phyloP scores from a whole-genome alignment of 2,113 vertebrate genomes.

The Talpa occidentalis region DNA sequence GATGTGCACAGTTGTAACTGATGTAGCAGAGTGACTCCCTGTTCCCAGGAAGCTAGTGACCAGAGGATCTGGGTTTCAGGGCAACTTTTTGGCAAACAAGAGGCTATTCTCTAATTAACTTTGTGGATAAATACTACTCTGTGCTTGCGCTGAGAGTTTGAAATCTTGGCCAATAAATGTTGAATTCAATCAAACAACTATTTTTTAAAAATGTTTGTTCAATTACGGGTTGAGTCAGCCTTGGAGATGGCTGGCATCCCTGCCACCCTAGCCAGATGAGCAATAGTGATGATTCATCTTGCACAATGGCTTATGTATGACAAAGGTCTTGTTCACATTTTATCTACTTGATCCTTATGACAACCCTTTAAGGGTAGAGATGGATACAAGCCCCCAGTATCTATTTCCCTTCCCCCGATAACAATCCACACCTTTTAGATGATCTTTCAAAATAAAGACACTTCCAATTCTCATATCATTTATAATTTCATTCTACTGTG shows the following conservation, averaged over 20 bases:
- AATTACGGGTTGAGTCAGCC: conserved; percentile 44
- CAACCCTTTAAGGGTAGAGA: not conserved
- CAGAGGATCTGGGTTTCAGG: not conserved
- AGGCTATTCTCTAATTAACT: not conserved
- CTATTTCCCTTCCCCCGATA: not conserved
- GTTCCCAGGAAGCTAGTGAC: not conserved
- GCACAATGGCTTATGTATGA: not conserved
- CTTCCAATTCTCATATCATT: not conserved
- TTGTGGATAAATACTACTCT: not conserved
- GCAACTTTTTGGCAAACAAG: not conserved
- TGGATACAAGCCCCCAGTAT: not conserved
- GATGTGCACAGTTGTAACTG: not conserved
- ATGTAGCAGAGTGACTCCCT: accelerated
- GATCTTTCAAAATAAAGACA: not conserved
- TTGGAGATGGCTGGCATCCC: not conserved
- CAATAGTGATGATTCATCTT: conserved; percentile 4
- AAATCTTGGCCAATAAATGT: conserved; percentile 16
- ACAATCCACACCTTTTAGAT: not conserved
- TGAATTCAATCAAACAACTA: not conserved
- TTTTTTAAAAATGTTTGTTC: not conserved
- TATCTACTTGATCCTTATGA: not conserved
- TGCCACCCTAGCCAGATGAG: not conserved
- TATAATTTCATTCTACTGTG: conserved; percentile 3
- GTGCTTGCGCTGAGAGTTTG: not conserved
- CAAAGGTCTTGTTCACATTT: not conserved